Evolutionary conservation across 2,888 invertebrate genomes (phyloP), one percentile per base, ranked within the genome.

Genomic region (Acleris sparsana): DNA sequence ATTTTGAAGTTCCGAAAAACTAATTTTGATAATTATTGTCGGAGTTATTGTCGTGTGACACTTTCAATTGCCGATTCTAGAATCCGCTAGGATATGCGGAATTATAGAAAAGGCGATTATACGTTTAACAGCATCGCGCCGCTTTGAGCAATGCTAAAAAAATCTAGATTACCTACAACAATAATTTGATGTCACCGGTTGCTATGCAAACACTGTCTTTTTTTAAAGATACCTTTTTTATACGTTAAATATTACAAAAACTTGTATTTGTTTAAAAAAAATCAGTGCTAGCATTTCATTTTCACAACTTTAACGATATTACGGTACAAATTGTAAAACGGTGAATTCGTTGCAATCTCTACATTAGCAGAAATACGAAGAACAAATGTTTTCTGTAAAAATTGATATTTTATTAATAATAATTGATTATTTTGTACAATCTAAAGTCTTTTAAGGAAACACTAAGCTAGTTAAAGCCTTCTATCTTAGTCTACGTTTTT

Each of bases 391-490:
- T 61, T 51, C 49, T 39, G 66, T 66, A 62, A 62, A 66, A 66
- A 66, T 46, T 53, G 18, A 29, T 62, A 22, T 46, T 72, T 72
- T 72, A 70, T 73, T 70, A 65, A 68, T 71, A 65, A 71, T 75
- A 74, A 73, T 75, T 63, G 72, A 74, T 72, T 75, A 74, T 73
- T 87, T 87, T 87, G 86, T 88, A 88, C 88, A 86, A 76, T 88
- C 89, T 89, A 89, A 84, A 87, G 89, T 89, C 89, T 89, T 90
- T 83, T 78, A 86, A 77, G 85, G 79, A 87, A 86, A 87, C 78
- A 81, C 90, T 91, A 91, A 90, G 83, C 90, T 92, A 92, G 74
- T 92, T 92, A 92, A 92, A 92, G 91, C 91, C 86, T 68, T 84
- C 90, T 89, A 90, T 89, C 82, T 87, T 88, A 88, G 70, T 72